Evolutionary conservation across 1,140 invertebrate genomes (phyloP).

Genomic region (Drosophila tsacasi): DNA sequence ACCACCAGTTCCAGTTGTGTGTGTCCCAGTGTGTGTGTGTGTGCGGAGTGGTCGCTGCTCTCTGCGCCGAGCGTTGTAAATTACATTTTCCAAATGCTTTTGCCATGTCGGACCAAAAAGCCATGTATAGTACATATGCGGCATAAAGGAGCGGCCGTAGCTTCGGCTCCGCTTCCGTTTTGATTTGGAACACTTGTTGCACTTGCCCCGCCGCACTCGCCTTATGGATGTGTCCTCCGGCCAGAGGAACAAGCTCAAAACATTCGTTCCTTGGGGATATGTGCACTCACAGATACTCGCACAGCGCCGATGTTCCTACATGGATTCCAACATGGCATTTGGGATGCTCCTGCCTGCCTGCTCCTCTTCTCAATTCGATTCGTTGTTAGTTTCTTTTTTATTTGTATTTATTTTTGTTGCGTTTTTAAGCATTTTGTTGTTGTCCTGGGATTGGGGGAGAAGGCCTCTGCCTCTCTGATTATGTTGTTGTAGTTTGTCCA

Average conservation of each 20-base stretch:
- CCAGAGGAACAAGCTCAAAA: constrained; percentile 46
- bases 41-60: constrained; percentile 34
- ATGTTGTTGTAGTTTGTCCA: constrained; percentile 81
- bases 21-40: background rate
- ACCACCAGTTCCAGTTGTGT: constrained; percentile 48
- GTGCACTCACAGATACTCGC: constrained; percentile 52
- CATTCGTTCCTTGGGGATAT: constrained; percentile 77
- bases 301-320: constrained; percentile 39
- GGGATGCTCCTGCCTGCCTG: constrained; percentile 21
- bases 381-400: constrained; percentile 21
- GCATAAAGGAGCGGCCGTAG: constrained; percentile 58
- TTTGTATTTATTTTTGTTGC: constrained; percentile 22
- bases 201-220: constrained; percentile 13
- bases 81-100: constrained; percentile 85
- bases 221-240: constrained; percentile 67
- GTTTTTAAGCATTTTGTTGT: constrained; percentile 49
- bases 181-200: constrained; percentile 80
- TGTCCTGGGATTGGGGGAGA: background rate
- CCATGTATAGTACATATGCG: constrained; percentile 82
- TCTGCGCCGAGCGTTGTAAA: constrained; percentile 76
- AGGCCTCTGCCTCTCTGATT: constrained; percentile 38
- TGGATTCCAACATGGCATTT: constrained; percentile 55
- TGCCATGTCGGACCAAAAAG: constrained; percentile 82
- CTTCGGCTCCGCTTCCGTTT: constrained; percentile 70
- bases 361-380: constrained; percentile 26